Base-by-base conservation (phyloP, 2,888 invertebrate species). In the Linhomoeus sp. region DNA sequence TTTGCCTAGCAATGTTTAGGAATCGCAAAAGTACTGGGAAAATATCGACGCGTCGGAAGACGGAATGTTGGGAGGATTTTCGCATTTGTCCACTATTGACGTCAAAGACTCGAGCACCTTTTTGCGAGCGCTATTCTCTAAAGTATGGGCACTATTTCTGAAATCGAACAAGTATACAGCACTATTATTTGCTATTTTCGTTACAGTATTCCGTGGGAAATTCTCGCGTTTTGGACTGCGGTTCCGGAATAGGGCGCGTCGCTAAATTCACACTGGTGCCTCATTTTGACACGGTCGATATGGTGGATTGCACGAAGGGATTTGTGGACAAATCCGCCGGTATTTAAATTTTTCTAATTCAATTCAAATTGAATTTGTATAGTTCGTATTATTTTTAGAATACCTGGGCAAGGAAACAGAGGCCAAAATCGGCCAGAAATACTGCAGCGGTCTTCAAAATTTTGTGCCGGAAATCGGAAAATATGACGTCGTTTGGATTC, bases 401-500 rank as follows among this genome's bases (percentile, higher is more conserved):
- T 59, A 60, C 45, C 53, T 60, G n/a, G 48, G 48, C 22, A 9
- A 33, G 15, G 41, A 41, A 22, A 36, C 48, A n/a, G 22, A 43
- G 19, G 17, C 1, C 2, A 19, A 39, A 5, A 35, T 50, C 5
- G 41, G 26, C 14, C 25, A 55, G 33, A 55, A 57, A 44, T 61
- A 55, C 45, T 53, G 55, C 39, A 53, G 58, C 68, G 75, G 77
- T 15, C 71, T 94, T 46, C 92, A 94, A 68, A 71, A 81, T 58
- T 94, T 92, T 64, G 67, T 68, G n/a, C 83, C n/a, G n/a, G n/a
- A 86, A 0, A 50, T 59, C 14, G 70, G 73, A 36, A 76, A 74
- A 51, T 97, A 94, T 66, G 87, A 94, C 65, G 72, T 90, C 14
- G 81, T 94, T 56, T 94, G 94, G 94, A 78, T 79, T 57, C 94